Evolutionary conservation across 2,113 vertebrate species (phyloP).

Genomic region (Triplophysa dalaica): DNA sequence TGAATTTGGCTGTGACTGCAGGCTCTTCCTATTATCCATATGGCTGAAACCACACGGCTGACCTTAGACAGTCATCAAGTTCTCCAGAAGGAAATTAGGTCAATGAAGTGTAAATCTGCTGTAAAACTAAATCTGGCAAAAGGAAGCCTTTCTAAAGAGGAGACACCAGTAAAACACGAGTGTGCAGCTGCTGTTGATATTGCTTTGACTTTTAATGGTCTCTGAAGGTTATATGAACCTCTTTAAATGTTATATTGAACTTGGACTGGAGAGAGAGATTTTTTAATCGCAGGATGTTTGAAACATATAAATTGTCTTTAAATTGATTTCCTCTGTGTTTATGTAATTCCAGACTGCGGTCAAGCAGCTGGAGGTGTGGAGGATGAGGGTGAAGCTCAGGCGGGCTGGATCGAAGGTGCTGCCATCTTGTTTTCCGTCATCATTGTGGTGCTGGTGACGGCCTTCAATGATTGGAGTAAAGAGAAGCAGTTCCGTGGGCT

Average conservation of each 20-base stretch:
- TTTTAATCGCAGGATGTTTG: not conserved
- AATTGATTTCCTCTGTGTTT: not conserved
- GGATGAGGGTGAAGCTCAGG: slow-evolving; percentile 88
- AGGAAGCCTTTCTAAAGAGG: not conserved
- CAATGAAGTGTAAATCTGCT: slow-evolving; percentile 29
- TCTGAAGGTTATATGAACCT: slow-evolving; percentile 22
- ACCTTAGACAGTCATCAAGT: slow-evolving; percentile 39
- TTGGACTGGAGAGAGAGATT: not conserved
- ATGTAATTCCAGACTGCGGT: slow-evolving; percentile 56
- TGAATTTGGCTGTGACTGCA: slow-evolving; percentile 14
- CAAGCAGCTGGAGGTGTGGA: slow-evolving; percentile 68
- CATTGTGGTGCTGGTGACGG: slow-evolving; percentile 94
- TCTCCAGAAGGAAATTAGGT: slow-evolving; percentile 45
- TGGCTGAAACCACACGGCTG: slow-evolving; percentile 9
- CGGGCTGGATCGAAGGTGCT: slow-evolving; percentile 95
- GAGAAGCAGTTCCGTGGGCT: slow-evolving; percentile 97
- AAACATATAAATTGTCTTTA: not conserved
- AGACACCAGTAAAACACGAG: not conserved
- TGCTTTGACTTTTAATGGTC: not conserved
- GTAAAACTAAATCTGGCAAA: slow-evolving; percentile 34
- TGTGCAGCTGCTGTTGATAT: slow-evolving; percentile 4
- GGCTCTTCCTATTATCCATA: slow-evolving; percentile 23
- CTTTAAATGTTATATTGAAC: not conserved
- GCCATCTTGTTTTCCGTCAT: slow-evolving; percentile 95
- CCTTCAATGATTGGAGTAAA: slow-evolving; percentile 98